Evolutionary conservation across 2,888 invertebrate genomes (phyloP).

Genomic region (Thereva nobilitata): DNA sequence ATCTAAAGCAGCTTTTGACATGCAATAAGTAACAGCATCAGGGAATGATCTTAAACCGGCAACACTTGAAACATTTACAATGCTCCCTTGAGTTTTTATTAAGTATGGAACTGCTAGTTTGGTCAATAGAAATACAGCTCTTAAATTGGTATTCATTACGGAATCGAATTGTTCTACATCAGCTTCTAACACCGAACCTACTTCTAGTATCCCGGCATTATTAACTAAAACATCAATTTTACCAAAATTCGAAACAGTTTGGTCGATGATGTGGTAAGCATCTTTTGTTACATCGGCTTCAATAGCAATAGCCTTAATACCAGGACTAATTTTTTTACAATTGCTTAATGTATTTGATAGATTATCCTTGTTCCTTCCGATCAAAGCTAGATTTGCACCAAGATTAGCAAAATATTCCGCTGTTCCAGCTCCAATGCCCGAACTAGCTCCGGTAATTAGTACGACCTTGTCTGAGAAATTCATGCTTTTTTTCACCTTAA

Average conservation of each 20-base stretch:
- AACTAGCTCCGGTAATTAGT: slow-evolving; percentile 72
- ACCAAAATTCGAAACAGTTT: slow-evolving; percentile 68
- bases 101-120: slow-evolving; percentile 84
- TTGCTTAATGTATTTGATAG: slow-evolving; percentile 65
- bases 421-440: slow-evolving; percentile 74
- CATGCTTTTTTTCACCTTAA: too few species aligned
- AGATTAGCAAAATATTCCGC: slow-evolving; percentile 69
- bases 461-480: slow-evolving; percentile 54
- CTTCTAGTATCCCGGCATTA: slow-evolving; percentile 83
- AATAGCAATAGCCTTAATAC: slow-evolving; percentile 65
- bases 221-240: slow-evolving; percentile 79
- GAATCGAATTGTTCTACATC: slow-evolving; percentile 82
- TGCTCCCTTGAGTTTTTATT: slow-evolving; percentile 75
- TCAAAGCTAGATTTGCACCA: slow-evolving; percentile 66
- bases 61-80: slow-evolving; percentile 94
- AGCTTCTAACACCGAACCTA: slow-evolving; percentile 81
- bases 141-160: slow-evolving; percentile 84
- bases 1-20: slow-evolving; percentile 92
- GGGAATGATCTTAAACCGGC: slow-evolving; percentile 87
- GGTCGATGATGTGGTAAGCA: slow-evolving; percentile 61
- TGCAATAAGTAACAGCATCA: slow-evolving; percentile 84
- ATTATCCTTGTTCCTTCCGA: slow-evolving; percentile 72
- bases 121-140: slow-evolving; percentile 76
- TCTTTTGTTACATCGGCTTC: slow-evolving; percentile 65
- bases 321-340: slow-evolving; percentile 61